These are phyloP conservation scores for Parazoanthus atlanticus DNA, from an alignment of 92 coral and sea anemone genomes.

Conservation along the genomic window DNA sequence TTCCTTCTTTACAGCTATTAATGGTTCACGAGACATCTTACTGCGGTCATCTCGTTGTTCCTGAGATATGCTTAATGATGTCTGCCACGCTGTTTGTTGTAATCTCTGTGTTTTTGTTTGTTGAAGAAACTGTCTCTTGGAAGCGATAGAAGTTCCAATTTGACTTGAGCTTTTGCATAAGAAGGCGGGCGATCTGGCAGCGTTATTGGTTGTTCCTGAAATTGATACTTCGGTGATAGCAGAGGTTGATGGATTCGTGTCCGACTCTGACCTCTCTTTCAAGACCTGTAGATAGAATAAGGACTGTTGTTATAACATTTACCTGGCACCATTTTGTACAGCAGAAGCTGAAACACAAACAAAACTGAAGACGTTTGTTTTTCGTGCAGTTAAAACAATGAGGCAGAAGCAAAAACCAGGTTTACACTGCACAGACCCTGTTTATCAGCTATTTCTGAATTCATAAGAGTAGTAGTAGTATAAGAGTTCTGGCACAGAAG, in stretches of 20 bases:
- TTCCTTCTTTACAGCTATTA: slow-evolving; percentile 7
- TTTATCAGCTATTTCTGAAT: too few species aligned
- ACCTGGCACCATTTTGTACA: background rate
- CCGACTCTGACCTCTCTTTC: background rate
- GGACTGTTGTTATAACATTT: background rate
- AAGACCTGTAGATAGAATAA: background rate
- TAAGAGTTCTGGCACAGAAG: too few species aligned
- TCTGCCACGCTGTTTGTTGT: background rate
- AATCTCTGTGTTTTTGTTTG: background rate
- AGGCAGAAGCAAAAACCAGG: too few species aligned
- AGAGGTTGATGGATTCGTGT: background rate
- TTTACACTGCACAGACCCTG: background rate
- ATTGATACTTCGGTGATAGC: background rate
- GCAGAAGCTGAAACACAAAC: background rate
- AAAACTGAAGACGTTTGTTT: too few species aligned
- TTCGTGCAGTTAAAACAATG: too few species aligned
- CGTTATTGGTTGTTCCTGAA: background rate
- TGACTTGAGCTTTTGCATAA: background rate
- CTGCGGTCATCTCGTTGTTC: background rate
- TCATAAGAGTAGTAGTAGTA: too few species aligned
- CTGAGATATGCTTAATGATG: background rate
- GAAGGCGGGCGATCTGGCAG: background rate
- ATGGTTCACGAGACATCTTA: background rate
- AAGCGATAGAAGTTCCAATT: background rate
- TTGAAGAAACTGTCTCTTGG: background rate